These are phyloP conservation scores for Aptenodytes patagonicus DNA, from an alignment of 2,113 vertebrate genomes.

Conservation along the genomic window DNA sequence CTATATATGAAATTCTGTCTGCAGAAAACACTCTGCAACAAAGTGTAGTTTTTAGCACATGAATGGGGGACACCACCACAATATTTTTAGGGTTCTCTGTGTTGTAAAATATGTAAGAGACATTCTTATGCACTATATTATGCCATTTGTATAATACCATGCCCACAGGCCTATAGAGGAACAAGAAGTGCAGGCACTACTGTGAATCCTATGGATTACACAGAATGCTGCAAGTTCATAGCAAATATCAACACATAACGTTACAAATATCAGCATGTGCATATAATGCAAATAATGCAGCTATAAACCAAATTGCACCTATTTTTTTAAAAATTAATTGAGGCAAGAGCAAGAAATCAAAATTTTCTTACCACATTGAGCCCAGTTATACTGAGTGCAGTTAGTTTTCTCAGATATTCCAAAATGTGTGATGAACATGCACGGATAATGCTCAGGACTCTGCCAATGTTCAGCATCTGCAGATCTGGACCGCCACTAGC, in stretches of 20 bases:
- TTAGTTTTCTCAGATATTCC: slow-evolving; percentile 35
- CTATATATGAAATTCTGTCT: background rate
- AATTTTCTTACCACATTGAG: slow-evolving; percentile 54
- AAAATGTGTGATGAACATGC: slow-evolving; percentile 40
- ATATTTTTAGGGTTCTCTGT: background rate
- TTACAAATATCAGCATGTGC: background rate
- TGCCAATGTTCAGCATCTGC: slow-evolving; percentile 49
- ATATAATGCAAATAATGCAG: background rate
- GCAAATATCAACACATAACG: background rate
- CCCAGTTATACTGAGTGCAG: slow-evolving; percentile 57
- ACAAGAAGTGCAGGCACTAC: background rate
- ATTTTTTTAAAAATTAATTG: background rate
- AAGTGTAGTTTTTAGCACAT: background rate
- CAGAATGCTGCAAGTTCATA: background rate
- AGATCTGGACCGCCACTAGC: slow-evolving; percentile 30
- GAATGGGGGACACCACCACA: background rate
- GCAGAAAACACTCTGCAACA: background rate
- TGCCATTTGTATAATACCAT: background rate
- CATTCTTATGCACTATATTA: background rate
- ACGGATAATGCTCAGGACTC: slow-evolving; percentile 57
- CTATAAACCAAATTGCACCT: background rate
- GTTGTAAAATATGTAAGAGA: background rate
- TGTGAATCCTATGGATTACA: background rate
- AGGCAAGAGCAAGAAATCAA: background rate
- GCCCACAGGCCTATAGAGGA: background rate